Evolutionary conservation across 2,888 invertebrate species (phyloP).

Genomic region (Pristionchus fissidentatus): DNA sequence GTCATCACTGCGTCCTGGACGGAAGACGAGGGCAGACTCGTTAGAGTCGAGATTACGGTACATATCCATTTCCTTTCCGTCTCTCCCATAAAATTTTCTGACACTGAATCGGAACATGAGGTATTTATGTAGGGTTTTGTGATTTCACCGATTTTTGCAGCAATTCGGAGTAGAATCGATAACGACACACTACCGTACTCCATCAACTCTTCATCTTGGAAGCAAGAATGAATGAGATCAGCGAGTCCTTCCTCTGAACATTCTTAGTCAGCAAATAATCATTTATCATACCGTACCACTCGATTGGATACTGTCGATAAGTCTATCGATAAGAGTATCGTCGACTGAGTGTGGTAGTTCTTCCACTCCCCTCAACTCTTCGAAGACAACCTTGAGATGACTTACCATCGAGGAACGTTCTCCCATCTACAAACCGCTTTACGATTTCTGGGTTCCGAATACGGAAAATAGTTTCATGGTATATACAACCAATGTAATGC

Average conservation of each 20-base stretch:
- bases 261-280: not conserved
- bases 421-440: not conserved
- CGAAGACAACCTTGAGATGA: slow-evolving; percentile 2
- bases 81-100: not conserved
- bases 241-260: not conserved
- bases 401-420: slow-evolving; percentile 30
- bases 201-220: not conserved
- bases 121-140: too few relatives aligned
- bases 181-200: slow-evolving; percentile 31
- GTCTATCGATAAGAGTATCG: slow-evolving; percentile 61
- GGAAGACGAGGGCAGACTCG: slow-evolving; percentile 22
- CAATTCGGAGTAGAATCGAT: slow-evolving; percentile 15
- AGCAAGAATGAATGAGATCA: not conserved
- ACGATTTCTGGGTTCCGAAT: too few relatives aligned
- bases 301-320: slow-evolving; percentile 50
- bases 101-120: not conserved
- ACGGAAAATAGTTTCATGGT: slow-evolving; percentile 3
- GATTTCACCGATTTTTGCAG: slow-evolving; percentile 37
- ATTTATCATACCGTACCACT: slow-evolving; percentile 8
- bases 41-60: not conserved
- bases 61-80: not conserved
- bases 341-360: slow-evolving; percentile 61
- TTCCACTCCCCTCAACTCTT: slow-evolving; percentile 50
- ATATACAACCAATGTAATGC: not conserved
- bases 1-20: slow-evolving; percentile 38